phyloP scores from a whole-genome alignment of 2,888 invertebrate genomes.

The Lepetodrilus schrolli region DNA sequence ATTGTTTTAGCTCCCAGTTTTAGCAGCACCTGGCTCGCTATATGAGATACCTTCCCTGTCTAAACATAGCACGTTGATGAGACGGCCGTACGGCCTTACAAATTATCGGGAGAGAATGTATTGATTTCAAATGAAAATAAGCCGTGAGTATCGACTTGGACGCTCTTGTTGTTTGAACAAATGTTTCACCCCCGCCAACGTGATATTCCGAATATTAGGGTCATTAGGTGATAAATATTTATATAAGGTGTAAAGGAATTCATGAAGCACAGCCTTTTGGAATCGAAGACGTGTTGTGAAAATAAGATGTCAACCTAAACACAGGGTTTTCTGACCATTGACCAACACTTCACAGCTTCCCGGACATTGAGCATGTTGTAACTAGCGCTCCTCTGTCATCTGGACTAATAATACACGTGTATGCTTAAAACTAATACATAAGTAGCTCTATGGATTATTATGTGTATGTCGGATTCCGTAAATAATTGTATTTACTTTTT shows the following conservation, averaged over 20 bases:
- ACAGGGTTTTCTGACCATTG: no score
- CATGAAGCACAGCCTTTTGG: background rate
- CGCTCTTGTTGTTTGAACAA: conserved; percentile 23
- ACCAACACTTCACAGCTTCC: no score
- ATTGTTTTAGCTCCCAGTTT: background rate
- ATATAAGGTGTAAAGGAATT: conserved; percentile 5
- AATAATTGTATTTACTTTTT: no score
- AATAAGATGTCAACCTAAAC: no score
- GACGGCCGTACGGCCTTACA: background rate
- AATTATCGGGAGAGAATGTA: background rate
- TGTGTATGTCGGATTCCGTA: no score
- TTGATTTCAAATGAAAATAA: conserved; percentile 27
- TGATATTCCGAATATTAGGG: conserved; percentile 18
- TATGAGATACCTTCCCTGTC: background rate
- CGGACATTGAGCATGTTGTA: no score
- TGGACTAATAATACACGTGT: no score
- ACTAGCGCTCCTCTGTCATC: no score
- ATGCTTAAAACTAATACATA: no score
- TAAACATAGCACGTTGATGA: background rate
- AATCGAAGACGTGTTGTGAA: background rate
- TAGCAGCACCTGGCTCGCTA: background rate
- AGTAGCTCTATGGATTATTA: no score
- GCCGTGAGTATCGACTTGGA: conserved; percentile 10
- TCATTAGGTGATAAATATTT: conserved; percentile 23
- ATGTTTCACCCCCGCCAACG: conserved; percentile 7